A percentile compares a stretch with the other conserved stretches of the same genome.
Evolutionary conservation across 2,888 invertebrate species (phyloP).

Genomic region (Apotomis turbidana): DNA sequence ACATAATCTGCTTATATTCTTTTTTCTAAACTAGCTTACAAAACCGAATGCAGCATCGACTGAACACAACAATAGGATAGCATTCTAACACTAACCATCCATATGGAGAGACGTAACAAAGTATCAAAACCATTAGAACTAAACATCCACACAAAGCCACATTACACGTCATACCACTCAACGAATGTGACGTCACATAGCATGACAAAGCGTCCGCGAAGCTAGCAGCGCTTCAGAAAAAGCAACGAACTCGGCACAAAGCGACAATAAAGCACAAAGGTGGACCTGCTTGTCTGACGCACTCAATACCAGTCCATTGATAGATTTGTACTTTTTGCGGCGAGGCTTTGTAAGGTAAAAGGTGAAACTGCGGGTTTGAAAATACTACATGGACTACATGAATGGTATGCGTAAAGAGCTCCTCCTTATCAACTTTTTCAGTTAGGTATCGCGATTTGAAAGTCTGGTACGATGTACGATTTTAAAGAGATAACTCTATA

Average conservation of each 20-base stretch:
- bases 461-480: too few relatives aligned
- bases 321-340: slow-evolving; percentile 32
- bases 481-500: too few relatives aligned
- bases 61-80: too few relatives aligned
- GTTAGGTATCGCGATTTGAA: too few relatives aligned
- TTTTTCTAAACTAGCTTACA: too few relatives aligned
- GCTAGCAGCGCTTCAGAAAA: slow-evolving; percentile 37
- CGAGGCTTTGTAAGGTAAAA: slow-evolving; percentile 6
- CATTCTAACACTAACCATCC: neutral
- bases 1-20: too few relatives aligned
- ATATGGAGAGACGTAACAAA: neutral
- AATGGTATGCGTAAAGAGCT: too few relatives aligned
- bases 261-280: slow-evolving; percentile 39
- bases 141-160: slow-evolving; percentile 20
- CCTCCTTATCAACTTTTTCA: too few relatives aligned
- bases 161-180: slow-evolving; percentile 30
- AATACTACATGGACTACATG: too few relatives aligned
- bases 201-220: slow-evolving; percentile 35
- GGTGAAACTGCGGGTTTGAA: neutral
- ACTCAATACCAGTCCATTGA: slow-evolving; percentile 34
- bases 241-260: slow-evolving; percentile 39
- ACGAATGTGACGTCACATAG: slow-evolving; percentile 24
- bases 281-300: slow-evolving; percentile 40
- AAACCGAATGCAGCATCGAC: too few relatives aligned
- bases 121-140: slow-evolving; percentile 21